Percentiles rank a stretch among this genome's conserved stretches.
Conservation (phyloP, 1,140 invertebrate species). For the Neuroterus valhalla region DNA sequence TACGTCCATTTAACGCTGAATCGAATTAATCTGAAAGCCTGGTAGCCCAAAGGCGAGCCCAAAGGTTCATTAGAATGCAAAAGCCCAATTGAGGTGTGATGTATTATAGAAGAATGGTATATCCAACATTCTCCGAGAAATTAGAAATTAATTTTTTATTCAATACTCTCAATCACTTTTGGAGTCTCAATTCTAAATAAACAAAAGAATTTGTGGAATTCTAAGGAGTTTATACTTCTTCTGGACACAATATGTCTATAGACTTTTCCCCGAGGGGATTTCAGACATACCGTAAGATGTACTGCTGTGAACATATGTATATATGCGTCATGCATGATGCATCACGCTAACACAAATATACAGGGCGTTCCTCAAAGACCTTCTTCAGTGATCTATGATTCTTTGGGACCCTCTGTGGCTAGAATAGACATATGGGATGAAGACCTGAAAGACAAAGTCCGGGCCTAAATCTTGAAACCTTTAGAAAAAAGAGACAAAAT, state of each 20-base stretch:
- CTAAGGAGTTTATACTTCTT: not conserved
- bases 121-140: too few species aligned
- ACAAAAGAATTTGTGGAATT: too few species aligned
- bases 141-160: too few species aligned
- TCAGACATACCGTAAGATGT: not conserved
- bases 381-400: not conserved
- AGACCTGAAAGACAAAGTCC: not conserved
- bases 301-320: not conserved
- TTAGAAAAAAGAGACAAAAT: too few species aligned
- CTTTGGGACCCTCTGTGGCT: not conserved
- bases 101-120: too few species aligned
- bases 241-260: not conserved
- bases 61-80: too few species aligned
- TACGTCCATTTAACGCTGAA: not conserved
- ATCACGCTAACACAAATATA: conserved; percentile 3
- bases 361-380: conserved; percentile 7
- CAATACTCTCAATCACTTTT: too few species aligned
- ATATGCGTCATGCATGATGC: conserved; percentile 15
- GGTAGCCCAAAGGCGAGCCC: not conserved
- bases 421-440: not conserved
- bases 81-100: too few species aligned
- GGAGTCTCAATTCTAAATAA: too few species aligned
- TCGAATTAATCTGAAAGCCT: not conserved
- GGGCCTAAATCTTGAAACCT: too few species aligned
- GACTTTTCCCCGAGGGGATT: not conserved